Evolutionary conservation across 2,888 invertebrate genomes (phyloP).

Genomic region (Hyles lineata): DNA sequence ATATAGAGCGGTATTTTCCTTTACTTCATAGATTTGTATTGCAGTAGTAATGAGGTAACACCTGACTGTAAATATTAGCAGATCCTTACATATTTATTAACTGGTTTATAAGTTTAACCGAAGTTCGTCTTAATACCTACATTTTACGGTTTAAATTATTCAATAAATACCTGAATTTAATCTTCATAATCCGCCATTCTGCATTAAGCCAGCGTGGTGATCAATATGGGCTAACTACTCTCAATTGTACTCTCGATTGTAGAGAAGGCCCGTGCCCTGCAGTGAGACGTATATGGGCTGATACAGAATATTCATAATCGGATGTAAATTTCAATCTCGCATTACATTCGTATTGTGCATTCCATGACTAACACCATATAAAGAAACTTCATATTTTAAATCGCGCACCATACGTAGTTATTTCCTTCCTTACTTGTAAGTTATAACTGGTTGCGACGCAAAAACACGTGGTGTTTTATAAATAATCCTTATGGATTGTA

Average conservation of each 20-base stretch:
- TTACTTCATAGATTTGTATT: background rate
- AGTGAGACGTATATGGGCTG: too few species aligned
- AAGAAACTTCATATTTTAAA: background rate
- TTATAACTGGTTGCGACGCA: background rate
- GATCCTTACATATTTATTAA: background rate
- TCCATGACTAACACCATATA: slow-evolving; percentile 2
- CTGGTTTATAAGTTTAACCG: background rate
- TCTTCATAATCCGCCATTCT: background rate
- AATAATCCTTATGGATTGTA: background rate
- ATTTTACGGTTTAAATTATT: too few species aligned
- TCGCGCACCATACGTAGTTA: background rate
- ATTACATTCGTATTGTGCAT: background rate
- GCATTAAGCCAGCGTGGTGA: too few species aligned
- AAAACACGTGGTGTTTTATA: background rate
- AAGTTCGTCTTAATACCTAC: background rate
- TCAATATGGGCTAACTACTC: too few species aligned
- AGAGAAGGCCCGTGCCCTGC: too few species aligned
- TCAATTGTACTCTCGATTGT: too few species aligned
- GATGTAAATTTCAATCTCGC: background rate
- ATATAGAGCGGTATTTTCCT: background rate
- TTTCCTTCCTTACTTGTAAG: background rate
- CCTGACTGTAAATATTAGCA: background rate
- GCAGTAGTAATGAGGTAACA: slow-evolving; percentile 4
- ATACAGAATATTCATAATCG: too few species aligned
- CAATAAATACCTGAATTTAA: background rate